Evolutionary conservation across 2,888 invertebrate genomes (phyloP), one percentile per base, ranked within the genome.

Genomic region (Ochlodes sylvanus): DNA sequence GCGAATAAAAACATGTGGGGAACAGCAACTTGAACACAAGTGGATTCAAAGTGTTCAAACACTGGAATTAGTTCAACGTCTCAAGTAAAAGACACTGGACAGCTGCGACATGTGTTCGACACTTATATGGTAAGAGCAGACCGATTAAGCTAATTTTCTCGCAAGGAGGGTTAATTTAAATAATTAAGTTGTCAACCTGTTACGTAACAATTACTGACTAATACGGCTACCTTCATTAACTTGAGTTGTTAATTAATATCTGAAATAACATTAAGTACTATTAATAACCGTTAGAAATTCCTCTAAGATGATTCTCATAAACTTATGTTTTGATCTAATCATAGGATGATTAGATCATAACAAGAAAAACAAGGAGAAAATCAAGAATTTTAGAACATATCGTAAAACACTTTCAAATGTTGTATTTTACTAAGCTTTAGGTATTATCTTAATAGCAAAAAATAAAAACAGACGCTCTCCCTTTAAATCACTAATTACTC

Each of bases 1-100:
- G 70, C 75, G 73, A 84, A 76, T 75, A 75, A 84, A 84, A 85
- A 82, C 82, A 78, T 78, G 73, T 72, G 76, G 77, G 72, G 73
- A 78, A 81, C 79, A 74, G 70, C 70, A 10, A 62, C 21, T 63
- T 27, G 27, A 44, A 52, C 15, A 56, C 64, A 78, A 71, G 65
- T 70, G 62, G 57, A 44, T 34, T 54, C 42, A 17, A 56, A 44
- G 62, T 50, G 32, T 34, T 54, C 42, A 17, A 56, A 44, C 47
- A 62, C 63, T 65, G 76, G 71, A 72, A 73, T 73, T 72, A 69
- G 52, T 71, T 71, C 61, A 70, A 52, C 19, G 42, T 61, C 34
- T 62, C 17, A 19, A 47, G 50, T 38, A 67, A 62, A 57, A 57
- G 57, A 57, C 47, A 47, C 50, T 57, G 21, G 57, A 44, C 63